Evolutionary conservation across 2,888 invertebrate species (phyloP).

Genomic region (Cheilosia variabilis): DNA sequence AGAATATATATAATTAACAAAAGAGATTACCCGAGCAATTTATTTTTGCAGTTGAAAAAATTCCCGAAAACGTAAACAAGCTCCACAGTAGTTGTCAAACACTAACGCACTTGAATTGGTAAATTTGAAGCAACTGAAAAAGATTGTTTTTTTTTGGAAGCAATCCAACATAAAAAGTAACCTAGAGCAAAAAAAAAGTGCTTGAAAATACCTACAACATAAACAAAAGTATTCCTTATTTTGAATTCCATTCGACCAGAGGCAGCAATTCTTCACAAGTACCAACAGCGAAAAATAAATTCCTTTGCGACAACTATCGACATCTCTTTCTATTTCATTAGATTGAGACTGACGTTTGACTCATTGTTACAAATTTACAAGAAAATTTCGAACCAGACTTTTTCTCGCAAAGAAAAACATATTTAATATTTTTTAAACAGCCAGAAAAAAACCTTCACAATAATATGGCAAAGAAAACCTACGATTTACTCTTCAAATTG

Average conservation of each 20-base stretch:
- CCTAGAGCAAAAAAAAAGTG: too few relatives aligned
- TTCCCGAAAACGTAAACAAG: too few relatives aligned
- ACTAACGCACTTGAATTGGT: too few relatives aligned
- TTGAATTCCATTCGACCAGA: not conserved
- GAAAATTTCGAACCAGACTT: conserved; percentile 67
- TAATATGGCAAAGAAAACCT: conserved; percentile 97
- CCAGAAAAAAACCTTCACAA: conserved; percentile 27
- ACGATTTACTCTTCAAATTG: conserved; percentile 96
- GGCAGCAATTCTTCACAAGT: conserved; percentile 17
- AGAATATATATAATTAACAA: too few relatives aligned
- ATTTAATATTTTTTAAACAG: conserved; percentile 47
- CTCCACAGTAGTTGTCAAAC: too few relatives aligned
- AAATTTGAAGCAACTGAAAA: too few relatives aligned
- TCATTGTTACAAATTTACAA: conserved; percentile 73
- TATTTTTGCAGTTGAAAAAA: too few relatives aligned
- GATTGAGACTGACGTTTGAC: conserved; percentile 70
- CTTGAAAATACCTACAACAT: too few relatives aligned
- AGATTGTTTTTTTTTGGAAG: too few relatives aligned
- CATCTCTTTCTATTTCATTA: conserved; percentile 28
- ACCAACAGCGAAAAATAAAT: conserved; percentile 29
- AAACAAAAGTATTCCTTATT: not conserved
- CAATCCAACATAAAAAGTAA: too few relatives aligned
- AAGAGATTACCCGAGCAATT: too few relatives aligned
- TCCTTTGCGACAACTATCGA: conserved; percentile 2
- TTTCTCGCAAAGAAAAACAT: conserved; percentile 45